A percentile compares a stretch with the other conserved stretches of the same genome.
Evolutionary conservation across 2,888 invertebrate genomes (phyloP).

Genomic region (Archips crataeganus): DNA sequence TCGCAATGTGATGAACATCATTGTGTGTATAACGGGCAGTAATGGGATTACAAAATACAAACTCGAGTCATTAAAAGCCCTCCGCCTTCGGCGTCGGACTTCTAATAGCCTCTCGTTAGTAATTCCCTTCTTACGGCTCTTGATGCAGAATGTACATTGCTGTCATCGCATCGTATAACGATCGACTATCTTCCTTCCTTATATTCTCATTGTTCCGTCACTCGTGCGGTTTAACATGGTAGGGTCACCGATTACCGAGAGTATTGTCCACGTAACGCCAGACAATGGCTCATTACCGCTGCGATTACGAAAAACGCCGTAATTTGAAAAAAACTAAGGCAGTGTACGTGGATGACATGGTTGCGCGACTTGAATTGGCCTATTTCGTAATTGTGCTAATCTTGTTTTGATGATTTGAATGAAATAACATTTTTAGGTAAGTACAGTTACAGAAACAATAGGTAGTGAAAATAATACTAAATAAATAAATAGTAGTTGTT

Average conservation of each 20-base stretch:
- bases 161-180: not conserved
- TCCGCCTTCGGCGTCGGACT: too few relatives aligned
- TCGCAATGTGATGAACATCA: too few relatives aligned
- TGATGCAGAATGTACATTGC: not conserved
- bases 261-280: conserved; percentile 48
- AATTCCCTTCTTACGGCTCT: too few relatives aligned
- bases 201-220: conserved; percentile 15
- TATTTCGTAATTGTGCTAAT: conserved; percentile 15
- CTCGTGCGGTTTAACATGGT: conserved; percentile 7
- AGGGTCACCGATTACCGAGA: conserved; percentile 13
- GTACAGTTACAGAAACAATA: not conserved
- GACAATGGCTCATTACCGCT: conserved; percentile 54
- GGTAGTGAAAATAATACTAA: not conserved
- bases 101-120: too few relatives aligned
- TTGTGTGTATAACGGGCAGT: too few relatives aligned
- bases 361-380: conserved; percentile 16
- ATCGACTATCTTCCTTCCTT: not conserved
- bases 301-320: conserved; percentile 54
- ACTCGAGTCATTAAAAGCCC: too few relatives aligned
- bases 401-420: conserved; percentile 11
- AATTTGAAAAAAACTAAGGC: conserved; percentile 52
- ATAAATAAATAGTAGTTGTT: too few relatives aligned
- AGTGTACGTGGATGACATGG: conserved; percentile 46
- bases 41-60: too few relatives aligned
- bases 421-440: not conserved